Conservation (phyloP, 1,140 invertebrate genomes). For the Pomacea maculata region DNA sequence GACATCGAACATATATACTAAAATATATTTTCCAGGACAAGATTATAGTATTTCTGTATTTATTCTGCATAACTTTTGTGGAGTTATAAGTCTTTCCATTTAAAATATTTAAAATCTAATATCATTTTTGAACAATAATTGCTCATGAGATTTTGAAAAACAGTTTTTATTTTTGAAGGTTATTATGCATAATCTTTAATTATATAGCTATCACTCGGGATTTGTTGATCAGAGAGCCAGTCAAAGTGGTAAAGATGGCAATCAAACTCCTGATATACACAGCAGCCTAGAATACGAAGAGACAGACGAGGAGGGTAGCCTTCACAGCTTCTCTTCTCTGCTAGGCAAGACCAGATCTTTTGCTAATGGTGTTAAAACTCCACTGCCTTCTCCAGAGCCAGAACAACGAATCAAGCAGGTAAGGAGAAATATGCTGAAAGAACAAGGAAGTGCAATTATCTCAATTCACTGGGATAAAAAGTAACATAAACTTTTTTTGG, state of each 20-base stretch:
- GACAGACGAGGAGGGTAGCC: slow-evolving; percentile 34
- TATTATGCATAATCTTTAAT: too few relatives aligned
- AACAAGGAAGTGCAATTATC: neutral
- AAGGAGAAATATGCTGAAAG: neutral
- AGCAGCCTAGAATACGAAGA: slow-evolving; percentile 22
- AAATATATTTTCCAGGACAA: too few relatives aligned
- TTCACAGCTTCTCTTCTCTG: slow-evolving; percentile 31
- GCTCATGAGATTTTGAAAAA: too few relatives aligned
- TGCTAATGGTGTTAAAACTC: slow-evolving; percentile 32
- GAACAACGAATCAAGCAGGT: slow-evolving; percentile 47
- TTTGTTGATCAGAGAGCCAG: neutral
- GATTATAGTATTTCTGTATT: too few relatives aligned
- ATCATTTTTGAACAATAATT: too few relatives aligned
- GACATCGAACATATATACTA: too few relatives aligned
- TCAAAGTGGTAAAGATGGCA: slow-evolving; percentile 2
- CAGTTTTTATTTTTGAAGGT: too few relatives aligned
- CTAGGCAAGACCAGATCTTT: slow-evolving; percentile 43
- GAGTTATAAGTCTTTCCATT: too few relatives aligned
- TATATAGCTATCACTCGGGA: too few relatives aligned
- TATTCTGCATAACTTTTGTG: too few relatives aligned
- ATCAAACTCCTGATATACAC: neutral
- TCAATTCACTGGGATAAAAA: neutral
- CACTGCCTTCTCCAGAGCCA: slow-evolving; percentile 28
- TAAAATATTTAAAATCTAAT: too few relatives aligned
- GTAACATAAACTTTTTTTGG: too few relatives aligned